Conservation (phyloP, 1,140 invertebrate genomes). For the Prorops nasuta region DNA sequence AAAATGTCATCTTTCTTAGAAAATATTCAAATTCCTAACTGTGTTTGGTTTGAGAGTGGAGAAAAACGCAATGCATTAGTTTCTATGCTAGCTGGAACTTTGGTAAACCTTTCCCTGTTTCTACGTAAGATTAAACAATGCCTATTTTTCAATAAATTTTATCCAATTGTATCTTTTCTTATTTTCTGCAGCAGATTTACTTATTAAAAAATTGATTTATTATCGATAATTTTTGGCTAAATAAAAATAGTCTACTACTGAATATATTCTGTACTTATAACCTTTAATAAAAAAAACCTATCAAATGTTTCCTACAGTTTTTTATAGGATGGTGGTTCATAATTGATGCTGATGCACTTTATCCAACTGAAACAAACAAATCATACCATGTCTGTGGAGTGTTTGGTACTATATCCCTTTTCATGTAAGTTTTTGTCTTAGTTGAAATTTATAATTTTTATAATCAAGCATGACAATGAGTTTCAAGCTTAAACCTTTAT, state of each 20-base stretch:
- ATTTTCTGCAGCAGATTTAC: slow-evolving; percentile 5
- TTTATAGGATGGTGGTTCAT: slow-evolving; percentile 97
- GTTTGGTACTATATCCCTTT: slow-evolving; percentile 87
- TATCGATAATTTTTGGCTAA: not conserved
- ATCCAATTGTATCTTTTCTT: slow-evolving; percentile 10
- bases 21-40: slow-evolving; percentile 58
- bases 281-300: not conserved
- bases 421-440: slow-evolving; percentile 71
- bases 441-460: not conserved
- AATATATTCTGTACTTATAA: no score
- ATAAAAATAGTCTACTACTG: no score
- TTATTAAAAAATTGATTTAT: not conserved
- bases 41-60: slow-evolving; percentile 66
- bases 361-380: slow-evolving; percentile 70
- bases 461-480: no score
- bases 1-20: slow-evolving; percentile 53
- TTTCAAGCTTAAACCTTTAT: no score
- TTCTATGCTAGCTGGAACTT: slow-evolving; percentile 77
- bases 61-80: slow-evolving; percentile 79
- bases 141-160: no score
- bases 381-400: slow-evolving; percentile 93
- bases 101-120: slow-evolving; percentile 63
- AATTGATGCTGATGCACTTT: slow-evolving; percentile 87
- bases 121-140: no score
- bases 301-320: slow-evolving; percentile 66